Conservation (phyloP, 2,888 invertebrate genomes). For the Stictocephala bisonia region DNA sequence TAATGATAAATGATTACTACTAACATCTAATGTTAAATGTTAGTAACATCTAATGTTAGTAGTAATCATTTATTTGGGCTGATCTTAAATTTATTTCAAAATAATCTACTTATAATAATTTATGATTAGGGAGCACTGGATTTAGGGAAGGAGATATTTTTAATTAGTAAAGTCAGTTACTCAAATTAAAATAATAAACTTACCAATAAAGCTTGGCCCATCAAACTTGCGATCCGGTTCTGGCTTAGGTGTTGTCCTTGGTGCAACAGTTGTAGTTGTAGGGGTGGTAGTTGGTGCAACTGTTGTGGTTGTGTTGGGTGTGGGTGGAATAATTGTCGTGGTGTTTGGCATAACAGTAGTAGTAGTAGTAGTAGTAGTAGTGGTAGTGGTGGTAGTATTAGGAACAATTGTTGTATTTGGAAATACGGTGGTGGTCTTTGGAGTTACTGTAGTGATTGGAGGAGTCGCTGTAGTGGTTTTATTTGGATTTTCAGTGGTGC, state of each 20-base stretch:
- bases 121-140: too few relatives aligned
- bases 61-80: too few relatives aligned
- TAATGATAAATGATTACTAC: too few relatives aligned
- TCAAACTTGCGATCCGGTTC: slow-evolving; percentile 71
- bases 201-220: slow-evolving; percentile 76
- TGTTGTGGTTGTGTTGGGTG: slow-evolving; percentile 52
- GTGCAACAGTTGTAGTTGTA: slow-evolving; percentile 48
- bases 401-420: slow-evolving; percentile 1
- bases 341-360: background rate
- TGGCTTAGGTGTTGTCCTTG: slow-evolving; percentile 52
- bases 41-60: too few relatives aligned
- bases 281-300: slow-evolving; percentile 49
- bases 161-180: too few relatives aligned
- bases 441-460: slow-evolving; percentile 49
- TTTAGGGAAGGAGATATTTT: too few relatives aligned
- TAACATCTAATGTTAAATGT: too few relatives aligned
- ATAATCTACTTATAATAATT: too few relatives aligned
- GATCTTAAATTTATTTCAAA: too few relatives aligned
- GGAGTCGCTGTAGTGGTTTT: slow-evolving; percentile 50
- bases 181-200: slow-evolving; percentile 25
- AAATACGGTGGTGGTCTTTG: slow-evolving; percentile 37
- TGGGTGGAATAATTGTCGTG: slow-evolving; percentile 42
- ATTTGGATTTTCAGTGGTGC: slow-evolving; percentile 51
- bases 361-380: slow-evolving; percentile 5
- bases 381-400: background rate